Evolutionary conservation across 2,888 invertebrate genomes (phyloP).

Genomic region (Aethes cnicana): DNA sequence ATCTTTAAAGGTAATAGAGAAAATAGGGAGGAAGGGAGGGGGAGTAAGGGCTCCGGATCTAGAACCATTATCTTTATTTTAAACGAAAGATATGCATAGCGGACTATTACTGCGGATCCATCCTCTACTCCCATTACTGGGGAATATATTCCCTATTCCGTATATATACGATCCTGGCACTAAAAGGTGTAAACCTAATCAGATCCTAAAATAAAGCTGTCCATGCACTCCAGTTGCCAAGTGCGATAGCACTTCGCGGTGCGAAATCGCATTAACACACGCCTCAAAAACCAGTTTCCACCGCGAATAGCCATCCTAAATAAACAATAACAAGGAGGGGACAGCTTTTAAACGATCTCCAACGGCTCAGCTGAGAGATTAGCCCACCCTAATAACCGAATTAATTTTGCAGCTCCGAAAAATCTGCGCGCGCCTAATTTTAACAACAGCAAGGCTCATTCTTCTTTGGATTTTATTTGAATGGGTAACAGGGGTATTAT

Average conservation of each 20-base stretch:
- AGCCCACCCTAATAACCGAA: slow-evolving; percentile 65
- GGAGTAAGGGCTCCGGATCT: no score
- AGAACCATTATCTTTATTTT: no score
- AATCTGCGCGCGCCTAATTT: slow-evolving; percentile 30
- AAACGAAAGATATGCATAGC: no score
- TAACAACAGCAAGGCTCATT: slow-evolving; percentile 36
- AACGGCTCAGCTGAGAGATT: slow-evolving; percentile 80
- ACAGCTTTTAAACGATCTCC: slow-evolving; percentile 79
- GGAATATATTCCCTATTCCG: no score
- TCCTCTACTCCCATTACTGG: no score
- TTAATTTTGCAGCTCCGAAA: slow-evolving; percentile 40
- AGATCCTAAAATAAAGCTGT: slow-evolving; percentile 15
- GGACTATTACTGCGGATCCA: no score
- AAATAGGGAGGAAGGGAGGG: no score
- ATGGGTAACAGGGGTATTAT: slow-evolving; percentile 28
- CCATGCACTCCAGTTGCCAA: slow-evolving; percentile 14
- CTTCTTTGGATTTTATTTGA: slow-evolving; percentile 27
- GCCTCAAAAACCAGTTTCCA: slow-evolving; percentile 76
- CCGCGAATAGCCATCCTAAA: slow-evolving; percentile 78
- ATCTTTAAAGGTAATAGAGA: no score
- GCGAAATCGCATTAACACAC: slow-evolving; percentile 76
- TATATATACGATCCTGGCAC: no score
- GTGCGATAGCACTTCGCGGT: slow-evolving; percentile 52
- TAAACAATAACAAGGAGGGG: slow-evolving; percentile 78
- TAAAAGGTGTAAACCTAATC: no score